phyloP scores from a whole-genome alignment of 30 jellyfish, hydroid and myxozoan genomes.

The Pseudorhiza aurosa region DNA sequence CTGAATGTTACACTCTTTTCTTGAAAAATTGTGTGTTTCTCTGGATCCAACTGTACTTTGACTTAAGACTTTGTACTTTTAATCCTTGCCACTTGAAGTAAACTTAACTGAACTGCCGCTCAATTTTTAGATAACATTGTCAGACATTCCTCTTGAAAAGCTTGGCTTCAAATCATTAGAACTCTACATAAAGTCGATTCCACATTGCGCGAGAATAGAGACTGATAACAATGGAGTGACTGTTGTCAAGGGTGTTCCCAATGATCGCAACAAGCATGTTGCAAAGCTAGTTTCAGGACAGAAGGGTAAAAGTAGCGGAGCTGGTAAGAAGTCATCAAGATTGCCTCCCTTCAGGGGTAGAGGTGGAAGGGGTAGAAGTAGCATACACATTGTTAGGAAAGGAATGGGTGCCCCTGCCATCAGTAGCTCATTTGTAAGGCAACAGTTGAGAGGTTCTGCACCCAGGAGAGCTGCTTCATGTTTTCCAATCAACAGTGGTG shows the following conservation, averaged over 20 bases:
- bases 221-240: conserved; percentile 32
- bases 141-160: conserved; percentile 39
- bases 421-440: no score
- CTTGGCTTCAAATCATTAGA: conserved; percentile 50
- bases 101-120: background rate
- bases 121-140: conserved; percentile 33
- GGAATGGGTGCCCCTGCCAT: background rate
- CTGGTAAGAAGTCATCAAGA: conserved; percentile 1
- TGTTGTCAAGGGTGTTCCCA: conserved; percentile 75
- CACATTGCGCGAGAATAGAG: conserved; percentile 49
- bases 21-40: no score
- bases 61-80: no score
- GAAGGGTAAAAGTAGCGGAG: conserved; percentile 33
- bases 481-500: no score
- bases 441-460: no score
- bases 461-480: no score
- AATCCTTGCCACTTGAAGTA: no score
- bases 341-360: background rate
- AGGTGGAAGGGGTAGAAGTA: conserved; percentile 11
- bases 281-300: conserved; percentile 83
- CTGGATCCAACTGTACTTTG: no score
- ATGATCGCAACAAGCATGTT: conserved; percentile 59
- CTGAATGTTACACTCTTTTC: no score
- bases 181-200: conserved; percentile 23
- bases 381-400: background rate